Evolutionary conservation across 2,797 vertebrate species (phyloP), one percentile per base, ranked within the genome.

Genomic region (Rhinophrynus dorsalis): DNA sequence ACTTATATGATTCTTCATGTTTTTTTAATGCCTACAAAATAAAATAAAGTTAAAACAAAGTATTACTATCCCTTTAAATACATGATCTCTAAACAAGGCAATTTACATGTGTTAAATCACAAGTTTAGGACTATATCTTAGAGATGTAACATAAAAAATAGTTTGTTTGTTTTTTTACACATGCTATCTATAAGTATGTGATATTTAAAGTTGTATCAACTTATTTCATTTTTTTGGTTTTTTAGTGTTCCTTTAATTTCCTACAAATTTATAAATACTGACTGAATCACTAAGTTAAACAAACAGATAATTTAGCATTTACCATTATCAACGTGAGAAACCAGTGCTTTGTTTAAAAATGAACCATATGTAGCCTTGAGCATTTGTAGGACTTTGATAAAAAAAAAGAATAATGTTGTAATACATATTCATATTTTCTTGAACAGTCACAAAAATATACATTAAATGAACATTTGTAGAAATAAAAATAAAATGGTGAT

Each of bases 301-400:
- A 82, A 69, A 78, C 79, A 79, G 76, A 81, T 78, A 61, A 75
- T 11, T 51, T 76, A 76, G 63, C 79, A 75, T 74, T 80, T 74
- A 82, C 80, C 78, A 73, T 77, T 80, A 86, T 79, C 75, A 38
- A 78, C 59, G 35, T 79, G 82, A 85, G 74, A 75, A 80, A 82
- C 71, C 73, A 83, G 84, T 81, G 84, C 83, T 80, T 79, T 81
- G 68, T 77, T 81, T 74, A 79, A 63, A 75, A 71, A 76, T 78
- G 61, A 79, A 82, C 77, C 29, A 1, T 48, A 45, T 77, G 81
- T 80, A 81, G 68, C 72, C 78, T 76, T 72, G 84, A 79, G 75
- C 72, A 75, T 60, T 67, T 81, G 80, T 77, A 81, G 50, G 74
- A 82, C 78, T 73, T 56, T 86, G 76, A 82, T 67, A 74, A 81